A percentile compares a stretch with the other conserved stretches of the same genome.
These are phyloP conservation scores for Euplexia lucipara DNA, from an alignment of 2,888 invertebrate genomes.

Conservation along the genomic window DNA sequence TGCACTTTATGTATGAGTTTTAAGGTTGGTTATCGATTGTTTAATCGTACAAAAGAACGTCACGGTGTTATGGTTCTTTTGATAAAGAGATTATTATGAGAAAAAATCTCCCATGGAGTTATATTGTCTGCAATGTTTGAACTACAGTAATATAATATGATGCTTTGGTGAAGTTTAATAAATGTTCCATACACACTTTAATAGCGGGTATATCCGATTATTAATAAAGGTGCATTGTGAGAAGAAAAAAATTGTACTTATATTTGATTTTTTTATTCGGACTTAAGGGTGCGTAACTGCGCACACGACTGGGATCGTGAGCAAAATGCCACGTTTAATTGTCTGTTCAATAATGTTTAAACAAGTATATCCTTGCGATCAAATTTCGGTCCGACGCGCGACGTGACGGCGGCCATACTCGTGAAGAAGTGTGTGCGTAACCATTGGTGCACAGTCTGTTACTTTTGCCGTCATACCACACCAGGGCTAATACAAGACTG, in stretches of 20 bases:
- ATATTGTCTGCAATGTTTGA: conserved; percentile 81
- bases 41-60: conserved; percentile 63
- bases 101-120: conserved; percentile 81
- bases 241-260: conserved; percentile 17
- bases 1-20: neutral
- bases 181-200: conserved; percentile 75
- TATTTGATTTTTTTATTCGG: conserved; percentile 23
- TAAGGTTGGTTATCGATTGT: conserved; percentile 36
- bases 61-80: conserved; percentile 74
- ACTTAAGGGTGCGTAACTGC: conserved; percentile 6
- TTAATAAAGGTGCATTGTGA: conserved; percentile 49
- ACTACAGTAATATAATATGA: conserved; percentile 73
- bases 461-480: too few species aligned
- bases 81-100: conserved; percentile 84
- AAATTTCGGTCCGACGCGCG: too few species aligned
- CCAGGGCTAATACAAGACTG: too few species aligned
- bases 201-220: conserved; percentile 62
- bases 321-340: conserved; percentile 11
- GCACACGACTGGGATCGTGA: conserved; percentile 15
- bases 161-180: conserved; percentile 78
- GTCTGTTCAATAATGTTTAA: neutral
- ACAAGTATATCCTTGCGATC: too few species aligned
- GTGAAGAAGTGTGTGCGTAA: too few species aligned
- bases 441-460: too few species aligned
- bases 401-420: too few species aligned